Evolutionary conservation across 2,888 invertebrate species (phyloP).

Genomic region (Agriopis marginaria): DNA sequence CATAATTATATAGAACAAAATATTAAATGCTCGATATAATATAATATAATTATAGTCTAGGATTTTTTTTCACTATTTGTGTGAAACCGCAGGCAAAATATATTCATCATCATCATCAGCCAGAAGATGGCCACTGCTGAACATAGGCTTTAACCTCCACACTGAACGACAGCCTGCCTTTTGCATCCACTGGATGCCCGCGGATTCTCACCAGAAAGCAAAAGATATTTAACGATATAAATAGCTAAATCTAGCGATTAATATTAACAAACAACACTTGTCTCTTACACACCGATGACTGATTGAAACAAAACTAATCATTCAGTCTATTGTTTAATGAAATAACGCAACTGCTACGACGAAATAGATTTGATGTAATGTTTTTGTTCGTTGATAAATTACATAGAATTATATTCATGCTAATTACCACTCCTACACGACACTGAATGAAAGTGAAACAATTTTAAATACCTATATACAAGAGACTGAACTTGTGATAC

Average conservation of each 20-base stretch:
- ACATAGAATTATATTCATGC: constrained; percentile 11
- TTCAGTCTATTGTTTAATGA: constrained; percentile 9
- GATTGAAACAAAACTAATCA: constrained; percentile 14
- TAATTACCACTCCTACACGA: constrained; percentile 14
- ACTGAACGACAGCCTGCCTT: too few species aligned
- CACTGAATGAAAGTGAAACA: constrained; percentile 44
- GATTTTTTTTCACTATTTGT: too few species aligned
- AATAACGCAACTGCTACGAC: constrained; percentile 9
- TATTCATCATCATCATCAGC: too few species aligned
- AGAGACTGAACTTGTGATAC: constrained; percentile 28
- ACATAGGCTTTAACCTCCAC: too few species aligned
- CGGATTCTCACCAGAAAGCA: too few species aligned
- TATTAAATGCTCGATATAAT: too few species aligned
- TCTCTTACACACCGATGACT: neutral
- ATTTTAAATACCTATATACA: constrained; percentile 37
- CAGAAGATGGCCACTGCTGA: too few species aligned
- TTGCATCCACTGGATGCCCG: too few species aligned
- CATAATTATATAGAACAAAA: too few species aligned
- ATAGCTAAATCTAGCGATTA: neutral
- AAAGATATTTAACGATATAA: neutral
- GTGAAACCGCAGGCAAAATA: too few species aligned
- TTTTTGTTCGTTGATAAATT: constrained; percentile 25
- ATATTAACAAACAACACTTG: neutral
- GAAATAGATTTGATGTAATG: constrained; percentile 19
- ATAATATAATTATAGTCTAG: too few species aligned